phyloP scores from a whole-genome alignment of 2,888 invertebrate genomes.

The Parasteatoda lunata region DNA sequence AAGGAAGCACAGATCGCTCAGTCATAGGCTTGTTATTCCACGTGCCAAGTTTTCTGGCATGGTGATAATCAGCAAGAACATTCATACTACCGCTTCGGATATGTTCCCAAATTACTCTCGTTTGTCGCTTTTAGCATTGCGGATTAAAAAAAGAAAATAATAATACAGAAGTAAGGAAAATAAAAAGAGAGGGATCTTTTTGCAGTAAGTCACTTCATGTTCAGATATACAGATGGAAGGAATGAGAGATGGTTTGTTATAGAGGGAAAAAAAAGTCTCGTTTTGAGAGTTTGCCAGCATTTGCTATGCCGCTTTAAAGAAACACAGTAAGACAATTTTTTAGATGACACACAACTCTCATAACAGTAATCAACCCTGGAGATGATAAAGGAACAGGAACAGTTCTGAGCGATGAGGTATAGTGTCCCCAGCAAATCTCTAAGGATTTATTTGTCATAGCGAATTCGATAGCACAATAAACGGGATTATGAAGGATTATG shows the following conservation, averaged over 20 bases:
- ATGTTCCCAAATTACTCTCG: slow-evolving; percentile 59
- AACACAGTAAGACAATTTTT: not conserved
- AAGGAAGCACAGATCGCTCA: slow-evolving; percentile 17
- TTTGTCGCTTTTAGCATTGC: slow-evolving; percentile 30
- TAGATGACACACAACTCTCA: not conserved
- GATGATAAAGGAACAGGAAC: not conserved
- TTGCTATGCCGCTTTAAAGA: not conserved
- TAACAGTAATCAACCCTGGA: not conserved
- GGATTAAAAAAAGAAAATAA: not conserved
- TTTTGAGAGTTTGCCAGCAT: slow-evolving; percentile 28
- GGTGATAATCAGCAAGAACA: slow-evolving; percentile 23
- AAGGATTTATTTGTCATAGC: slow-evolving; percentile 3
- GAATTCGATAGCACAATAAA: not conserved
- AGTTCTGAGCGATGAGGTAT: not conserved
- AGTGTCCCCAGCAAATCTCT: not conserved
- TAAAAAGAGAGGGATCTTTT: slow-evolving; percentile 14
- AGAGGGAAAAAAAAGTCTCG: not conserved
- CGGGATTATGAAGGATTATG: not conserved
- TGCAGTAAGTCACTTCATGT: slow-evolving; percentile 24
- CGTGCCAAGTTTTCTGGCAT: slow-evolving; percentile 35
- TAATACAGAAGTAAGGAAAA: slow-evolving; percentile 18
- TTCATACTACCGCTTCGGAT: not conserved
- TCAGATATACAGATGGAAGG: slow-evolving; percentile 33
- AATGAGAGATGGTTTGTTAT: slow-evolving; percentile 16
- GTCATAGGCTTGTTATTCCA: slow-evolving; percentile 53